phyloP scores from a whole-genome alignment of 1,140 invertebrate genomes.

The Caenorhabditis briggsae region DNA sequence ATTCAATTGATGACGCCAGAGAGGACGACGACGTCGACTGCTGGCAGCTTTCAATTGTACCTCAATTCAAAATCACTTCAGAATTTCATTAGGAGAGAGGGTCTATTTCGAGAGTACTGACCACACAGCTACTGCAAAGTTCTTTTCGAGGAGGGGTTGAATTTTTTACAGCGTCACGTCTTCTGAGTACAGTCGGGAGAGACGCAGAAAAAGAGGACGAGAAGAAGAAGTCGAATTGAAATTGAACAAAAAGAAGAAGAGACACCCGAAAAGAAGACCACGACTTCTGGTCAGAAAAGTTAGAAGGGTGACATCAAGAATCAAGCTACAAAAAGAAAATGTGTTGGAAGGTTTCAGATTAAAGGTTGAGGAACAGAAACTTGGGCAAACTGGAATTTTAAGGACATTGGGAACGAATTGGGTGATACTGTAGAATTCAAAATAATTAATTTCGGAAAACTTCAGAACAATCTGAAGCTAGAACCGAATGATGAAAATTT shows the following conservation, averaged over 20 bases:
- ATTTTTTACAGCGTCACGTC: background rate
- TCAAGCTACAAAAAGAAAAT: conserved; percentile 21
- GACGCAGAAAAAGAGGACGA: conserved; percentile 10
- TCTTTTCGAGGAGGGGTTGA: conserved; percentile 5
- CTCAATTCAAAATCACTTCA: conserved; percentile 38
- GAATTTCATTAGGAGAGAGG: background rate
- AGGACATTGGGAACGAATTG: no score
- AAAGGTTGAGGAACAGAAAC: background rate
- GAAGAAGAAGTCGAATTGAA: conserved; percentile 41
- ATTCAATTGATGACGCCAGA: conserved; percentile 2
- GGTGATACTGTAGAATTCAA: no score
- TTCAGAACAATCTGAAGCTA: no score
- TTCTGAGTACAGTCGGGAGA: background rate
- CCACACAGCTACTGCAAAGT: background rate
- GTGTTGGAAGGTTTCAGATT: conserved; percentile 1
- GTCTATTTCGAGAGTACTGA: background rate
- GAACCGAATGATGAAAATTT: no score
- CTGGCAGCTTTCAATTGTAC: background rate
- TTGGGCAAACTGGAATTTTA: background rate
- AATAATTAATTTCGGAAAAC: no score
- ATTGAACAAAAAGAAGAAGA: background rate
- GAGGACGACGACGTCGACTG: background rate
- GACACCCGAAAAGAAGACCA: background rate
- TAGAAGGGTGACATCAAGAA: conserved; percentile 2
- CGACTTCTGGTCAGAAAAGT: conserved; percentile 10